phyloP scores from a whole-genome alignment of 2,888 invertebrate species.

The Rapana venosa region DNA sequence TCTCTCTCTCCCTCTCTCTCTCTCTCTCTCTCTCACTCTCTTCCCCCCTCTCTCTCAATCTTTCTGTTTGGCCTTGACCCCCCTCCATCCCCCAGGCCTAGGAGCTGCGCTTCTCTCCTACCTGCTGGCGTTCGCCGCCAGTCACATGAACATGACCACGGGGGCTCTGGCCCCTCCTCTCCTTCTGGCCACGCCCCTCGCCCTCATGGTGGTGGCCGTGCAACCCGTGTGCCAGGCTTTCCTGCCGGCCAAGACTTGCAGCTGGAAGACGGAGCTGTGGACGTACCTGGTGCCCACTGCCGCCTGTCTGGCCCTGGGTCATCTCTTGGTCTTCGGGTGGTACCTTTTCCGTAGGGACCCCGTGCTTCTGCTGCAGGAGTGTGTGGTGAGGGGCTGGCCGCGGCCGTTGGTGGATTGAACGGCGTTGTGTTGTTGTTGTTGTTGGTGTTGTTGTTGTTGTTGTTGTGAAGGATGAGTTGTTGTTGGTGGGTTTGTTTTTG shows the following conservation, averaged over 20 bases:
- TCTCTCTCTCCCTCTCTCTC: no score
- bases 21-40: no score
- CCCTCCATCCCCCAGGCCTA: background rate
- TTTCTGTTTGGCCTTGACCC: background rate
- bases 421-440: no score
- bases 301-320: slow-evolving; percentile 56
- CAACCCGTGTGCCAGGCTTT: slow-evolving; percentile 43
- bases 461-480: no score
- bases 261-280: background rate
- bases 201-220: slow-evolving; percentile 52
- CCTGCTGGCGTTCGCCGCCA: slow-evolving; percentile 59
- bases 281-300: slow-evolving; percentile 44
- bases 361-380: slow-evolving; percentile 57
- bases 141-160: slow-evolving; percentile 68
- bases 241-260: slow-evolving; percentile 16
- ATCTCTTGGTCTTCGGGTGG: slow-evolving; percentile 57
- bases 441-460: no score
- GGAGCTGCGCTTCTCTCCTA: slow-evolving; percentile 43
- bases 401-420: background rate
- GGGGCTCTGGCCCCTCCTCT: slow-evolving; percentile 59
- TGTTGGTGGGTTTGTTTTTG: no score
- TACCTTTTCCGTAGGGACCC: slow-evolving; percentile 58
- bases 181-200: slow-evolving; percentile 53
- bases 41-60: no score
- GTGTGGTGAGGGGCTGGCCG: background rate